phyloP scores from a whole-genome alignment of 2,888 invertebrate species.

The Macroteleia sp. region DNA sequence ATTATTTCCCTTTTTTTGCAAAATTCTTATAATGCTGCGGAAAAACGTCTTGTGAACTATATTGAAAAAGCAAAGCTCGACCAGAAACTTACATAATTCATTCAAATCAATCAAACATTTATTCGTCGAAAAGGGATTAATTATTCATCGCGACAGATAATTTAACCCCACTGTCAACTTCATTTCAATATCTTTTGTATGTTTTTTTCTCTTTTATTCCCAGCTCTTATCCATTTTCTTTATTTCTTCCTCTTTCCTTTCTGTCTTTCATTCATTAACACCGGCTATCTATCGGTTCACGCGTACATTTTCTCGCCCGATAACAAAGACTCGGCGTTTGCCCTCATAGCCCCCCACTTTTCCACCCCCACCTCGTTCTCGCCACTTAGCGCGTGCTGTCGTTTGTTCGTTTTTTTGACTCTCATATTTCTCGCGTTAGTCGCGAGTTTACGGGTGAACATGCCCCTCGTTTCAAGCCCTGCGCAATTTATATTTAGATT shows the following conservation, averaged over 20 bases:
- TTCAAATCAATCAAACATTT: conserved; percentile 19
- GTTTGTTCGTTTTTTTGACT: conserved; percentile 41
- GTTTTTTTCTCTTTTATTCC: too few relatives aligned
- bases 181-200: conserved; percentile 10
- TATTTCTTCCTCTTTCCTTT: conserved; percentile 7
- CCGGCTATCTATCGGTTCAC: conserved; percentile 33
- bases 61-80: not conserved
- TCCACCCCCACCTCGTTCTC: conserved; percentile 22
- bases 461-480: conserved; percentile 31
- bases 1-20: too few relatives aligned
- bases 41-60: not conserved
- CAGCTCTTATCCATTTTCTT: conserved; percentile 2
- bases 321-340: conserved; percentile 24
- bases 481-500: conserved; percentile 66
- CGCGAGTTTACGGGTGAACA: conserved; percentile 61
- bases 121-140: conserved; percentile 12
- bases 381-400: conserved; percentile 39
- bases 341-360: not conserved
- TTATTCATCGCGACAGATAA: conserved; percentile 29
- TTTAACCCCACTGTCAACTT: conserved; percentile 8
- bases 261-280: conserved; percentile 30
- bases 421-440: conserved; percentile 44
- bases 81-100: conserved; percentile 3
- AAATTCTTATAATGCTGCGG: not conserved
- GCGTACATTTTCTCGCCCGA: conserved; percentile 28